phyloP scores from a whole-genome alignment of 1,140 invertebrate species.

The Coboldia fuscipes region DNA sequence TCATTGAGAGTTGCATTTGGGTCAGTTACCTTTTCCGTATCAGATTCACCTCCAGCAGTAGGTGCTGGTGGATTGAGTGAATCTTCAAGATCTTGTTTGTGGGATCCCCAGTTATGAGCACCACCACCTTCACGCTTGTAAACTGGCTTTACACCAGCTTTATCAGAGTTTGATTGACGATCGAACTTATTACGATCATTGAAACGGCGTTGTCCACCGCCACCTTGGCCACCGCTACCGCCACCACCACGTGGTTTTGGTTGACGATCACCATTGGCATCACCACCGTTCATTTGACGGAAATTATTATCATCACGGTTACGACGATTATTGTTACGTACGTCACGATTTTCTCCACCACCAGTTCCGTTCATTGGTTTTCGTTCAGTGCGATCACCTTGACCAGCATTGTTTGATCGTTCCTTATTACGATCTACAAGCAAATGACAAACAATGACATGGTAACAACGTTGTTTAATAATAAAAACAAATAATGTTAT shows the following conservation, averaged over 20 bases:
- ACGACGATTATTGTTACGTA: slow-evolving; percentile 49
- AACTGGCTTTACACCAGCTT: slow-evolving; percentile 80
- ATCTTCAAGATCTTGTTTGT: slow-evolving; percentile 73
- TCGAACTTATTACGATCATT: slow-evolving; percentile 74
- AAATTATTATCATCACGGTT: slow-evolving; percentile 33
- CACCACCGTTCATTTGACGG: slow-evolving; percentile 23
- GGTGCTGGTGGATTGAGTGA: too few species aligned
- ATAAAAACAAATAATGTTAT: too few species aligned
- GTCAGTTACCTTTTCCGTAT: slow-evolving; percentile 27
- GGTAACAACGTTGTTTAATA: too few species aligned
- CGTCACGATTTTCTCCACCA: slow-evolving; percentile 36
- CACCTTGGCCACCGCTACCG: slow-evolving; percentile 22
- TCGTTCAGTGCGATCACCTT: background rate
- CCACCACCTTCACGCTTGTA: slow-evolving; percentile 89
- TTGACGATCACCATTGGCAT: slow-evolving; percentile 18
- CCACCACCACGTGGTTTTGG: slow-evolving; percentile 12
- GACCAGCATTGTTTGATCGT: too few species aligned
- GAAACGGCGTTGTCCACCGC: slow-evolving; percentile 23
- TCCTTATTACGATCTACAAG: too few species aligned
- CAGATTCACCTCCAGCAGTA: slow-evolving; percentile 25
- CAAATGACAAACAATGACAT: too few species aligned
- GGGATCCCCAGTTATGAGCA: slow-evolving; percentile 85
- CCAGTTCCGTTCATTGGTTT: background rate
- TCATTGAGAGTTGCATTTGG: slow-evolving; percentile 26
- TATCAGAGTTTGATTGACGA: slow-evolving; percentile 83